These are phyloP conservation scores for Caenorhabditis sp. DNA, from an alignment of 2,888 invertebrate genomes.

Conservation along the genomic window DNA sequence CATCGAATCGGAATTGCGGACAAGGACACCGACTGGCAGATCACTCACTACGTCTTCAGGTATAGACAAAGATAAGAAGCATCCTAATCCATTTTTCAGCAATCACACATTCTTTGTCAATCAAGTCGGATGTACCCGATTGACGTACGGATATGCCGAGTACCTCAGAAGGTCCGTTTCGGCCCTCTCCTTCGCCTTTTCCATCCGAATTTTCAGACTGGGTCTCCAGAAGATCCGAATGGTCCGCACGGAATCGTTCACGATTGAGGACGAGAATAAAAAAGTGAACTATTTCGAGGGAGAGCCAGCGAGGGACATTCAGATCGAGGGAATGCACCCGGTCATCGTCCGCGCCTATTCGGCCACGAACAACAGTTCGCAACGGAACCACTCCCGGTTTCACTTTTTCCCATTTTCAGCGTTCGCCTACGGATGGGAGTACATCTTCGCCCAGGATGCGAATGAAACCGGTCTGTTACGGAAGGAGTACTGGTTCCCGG, in stretches of 20 bases:
- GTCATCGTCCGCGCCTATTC: conserved; percentile 50
- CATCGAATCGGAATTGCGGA: conserved; percentile 54
- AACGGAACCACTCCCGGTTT: neutral
- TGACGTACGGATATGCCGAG: conserved; percentile 34
- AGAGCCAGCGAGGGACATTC: conserved; percentile 34
- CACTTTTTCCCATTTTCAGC: conserved; percentile 9
- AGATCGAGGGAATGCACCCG: conserved; percentile 51
- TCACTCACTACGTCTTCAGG: conserved; percentile 48
- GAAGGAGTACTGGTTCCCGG: conserved; percentile 56
- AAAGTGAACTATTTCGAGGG: conserved; percentile 58
- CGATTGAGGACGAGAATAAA: conserved; percentile 28
- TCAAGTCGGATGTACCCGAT: conserved; percentile 23
- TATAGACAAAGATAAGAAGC: neutral
- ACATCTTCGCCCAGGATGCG: conserved; percentile 37
- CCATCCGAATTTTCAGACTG: conserved; percentile 10
- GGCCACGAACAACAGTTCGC: conserved; percentile 20
- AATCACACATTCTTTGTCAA: conserved; percentile 52
- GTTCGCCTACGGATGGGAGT: conserved; percentile 54
- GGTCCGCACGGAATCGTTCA: conserved; percentile 30
- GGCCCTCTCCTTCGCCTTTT: neutral
- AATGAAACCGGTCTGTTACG: conserved; percentile 45
- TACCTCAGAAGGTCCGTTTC: conserved; percentile 38
- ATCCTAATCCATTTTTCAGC: conserved; percentile 3
- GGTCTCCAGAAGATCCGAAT: conserved; percentile 45
- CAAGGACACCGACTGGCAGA: conserved; percentile 47